Percentiles rank a stretch among this genome's conserved stretches.
These are phyloP conservation scores for Odontomachus brunneus DNA, from an alignment of 1,140 invertebrate genomes.

Conservation along the genomic window DNA sequence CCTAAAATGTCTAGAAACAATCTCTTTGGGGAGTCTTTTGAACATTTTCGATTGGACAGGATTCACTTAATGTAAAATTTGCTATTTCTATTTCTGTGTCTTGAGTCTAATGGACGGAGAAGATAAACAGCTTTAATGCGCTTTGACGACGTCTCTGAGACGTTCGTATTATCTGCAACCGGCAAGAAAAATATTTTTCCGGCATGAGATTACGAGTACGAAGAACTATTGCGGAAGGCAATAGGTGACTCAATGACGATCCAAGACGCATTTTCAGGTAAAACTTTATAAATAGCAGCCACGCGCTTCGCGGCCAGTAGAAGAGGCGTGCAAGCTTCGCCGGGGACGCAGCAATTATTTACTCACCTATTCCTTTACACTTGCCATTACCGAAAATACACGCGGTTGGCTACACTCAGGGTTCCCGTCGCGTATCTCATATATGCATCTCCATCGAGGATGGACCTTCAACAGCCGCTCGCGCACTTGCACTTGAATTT, in stretches of 20 bases:
- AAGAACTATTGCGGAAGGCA: conserved; percentile 13
- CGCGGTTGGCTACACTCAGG: conserved; percentile 62
- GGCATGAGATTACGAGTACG: neutral
- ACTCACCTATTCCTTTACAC: conserved; percentile 71
- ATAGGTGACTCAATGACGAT: conserved; percentile 1
- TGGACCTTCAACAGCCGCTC: neutral
- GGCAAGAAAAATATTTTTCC: neutral
- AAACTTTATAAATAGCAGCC: conserved; percentile 72
- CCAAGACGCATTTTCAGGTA: conserved; percentile 51
- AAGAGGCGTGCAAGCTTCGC: conserved; percentile 34
- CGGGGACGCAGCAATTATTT: conserved; percentile 71
- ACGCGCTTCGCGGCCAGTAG: conserved; percentile 34
- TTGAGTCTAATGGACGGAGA: neutral
- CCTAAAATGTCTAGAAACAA: too few species aligned
- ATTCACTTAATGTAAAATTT: too few species aligned
- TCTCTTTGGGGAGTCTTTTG: too few species aligned
- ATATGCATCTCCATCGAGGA: conserved; percentile 13
- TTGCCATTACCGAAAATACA: conserved; percentile 77
- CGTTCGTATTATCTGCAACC: neutral
- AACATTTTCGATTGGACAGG: too few species aligned
- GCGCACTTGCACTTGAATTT: conserved; percentile 56
- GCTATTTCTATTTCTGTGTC: too few species aligned
- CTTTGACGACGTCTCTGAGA: neutral
- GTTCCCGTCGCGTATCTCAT: conserved; percentile 8
- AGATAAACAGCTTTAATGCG: neutral